phyloP scores from a whole-genome alignment of 2,797 vertebrate species.

The Pseudocheirus occidentalis region DNA sequence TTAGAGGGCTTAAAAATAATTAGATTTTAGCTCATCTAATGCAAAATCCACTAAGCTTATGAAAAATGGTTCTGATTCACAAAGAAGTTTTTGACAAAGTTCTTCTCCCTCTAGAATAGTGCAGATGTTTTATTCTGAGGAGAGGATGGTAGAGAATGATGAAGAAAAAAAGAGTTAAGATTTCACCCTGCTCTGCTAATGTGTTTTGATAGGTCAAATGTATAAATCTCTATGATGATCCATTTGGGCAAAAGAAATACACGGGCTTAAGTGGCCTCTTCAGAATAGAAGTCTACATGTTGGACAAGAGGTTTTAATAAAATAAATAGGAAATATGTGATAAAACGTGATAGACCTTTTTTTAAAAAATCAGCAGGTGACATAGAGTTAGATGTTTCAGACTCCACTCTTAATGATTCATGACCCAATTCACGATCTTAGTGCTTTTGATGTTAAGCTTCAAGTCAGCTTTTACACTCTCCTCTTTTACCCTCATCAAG shows the following conservation, averaged over 20 bases:
- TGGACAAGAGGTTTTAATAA: constrained; percentile 29
- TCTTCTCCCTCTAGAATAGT: background rate
- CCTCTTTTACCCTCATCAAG: too few relatives aligned
- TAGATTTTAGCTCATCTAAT: background rate
- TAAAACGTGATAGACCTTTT: constrained; percentile 39
- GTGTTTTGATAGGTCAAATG: background rate
- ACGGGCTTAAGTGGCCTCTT: background rate
- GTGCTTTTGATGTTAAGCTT: too few relatives aligned
- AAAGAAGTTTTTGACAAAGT: background rate
- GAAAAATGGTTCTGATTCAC: background rate
- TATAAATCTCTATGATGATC: constrained; percentile 31
- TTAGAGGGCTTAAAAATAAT: background rate
- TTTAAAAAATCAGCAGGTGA: background rate
- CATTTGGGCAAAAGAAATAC: constrained; percentile 22
- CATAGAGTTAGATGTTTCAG: constrained; percentile 58
- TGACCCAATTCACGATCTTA: too few relatives aligned
- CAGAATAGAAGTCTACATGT: constrained; percentile 2
- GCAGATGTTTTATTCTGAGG: background rate
- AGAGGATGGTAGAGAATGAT: background rate
- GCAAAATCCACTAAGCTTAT: background rate
- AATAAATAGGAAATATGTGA: constrained; percentile 44
- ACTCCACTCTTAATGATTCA: background rate
- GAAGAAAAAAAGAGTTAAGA: background rate
- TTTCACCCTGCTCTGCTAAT: background rate
- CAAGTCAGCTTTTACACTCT: too few relatives aligned